A percentile compares a stretch with the other conserved stretches of the same genome.
Evolutionary conservation across 2,797 vertebrate genomes (phyloP).

Genomic region (Podarcis siculus): DNA sequence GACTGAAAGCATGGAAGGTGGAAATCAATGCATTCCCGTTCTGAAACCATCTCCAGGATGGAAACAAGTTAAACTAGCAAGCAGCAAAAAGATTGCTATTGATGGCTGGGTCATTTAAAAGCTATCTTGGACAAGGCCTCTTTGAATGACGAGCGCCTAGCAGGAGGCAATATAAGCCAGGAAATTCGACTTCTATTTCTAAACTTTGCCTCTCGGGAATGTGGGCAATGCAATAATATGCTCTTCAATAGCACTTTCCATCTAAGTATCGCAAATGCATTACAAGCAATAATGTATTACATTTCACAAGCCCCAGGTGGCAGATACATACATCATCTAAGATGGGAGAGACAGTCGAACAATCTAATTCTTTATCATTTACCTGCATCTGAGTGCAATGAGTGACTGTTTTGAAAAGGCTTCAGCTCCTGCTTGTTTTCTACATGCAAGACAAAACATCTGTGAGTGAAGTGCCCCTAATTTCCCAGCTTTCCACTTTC

Average conservation of each 20-base stretch:
- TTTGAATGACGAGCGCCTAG: not conserved
- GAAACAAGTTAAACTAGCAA: conserved; percentile 2
- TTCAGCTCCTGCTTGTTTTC: not conserved
- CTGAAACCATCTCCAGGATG: not conserved
- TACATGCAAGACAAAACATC: not conserved
- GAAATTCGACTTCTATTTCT: not conserved
- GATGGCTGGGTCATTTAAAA: not conserved
- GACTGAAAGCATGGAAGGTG: not conserved
- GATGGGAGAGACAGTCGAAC: not conserved
- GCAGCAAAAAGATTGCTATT: not conserved
- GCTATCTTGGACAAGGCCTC: not conserved
- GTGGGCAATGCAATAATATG: conserved; percentile 4
- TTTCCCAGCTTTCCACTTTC: not conserved
- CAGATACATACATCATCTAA: not conserved
- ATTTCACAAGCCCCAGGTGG: not conserved
- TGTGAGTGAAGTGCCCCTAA: not conserved
- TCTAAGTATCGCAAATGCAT: not conserved
- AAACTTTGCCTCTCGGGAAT: not conserved
- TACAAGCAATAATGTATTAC: conserved; percentile 7
- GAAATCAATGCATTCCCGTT: not conserved
- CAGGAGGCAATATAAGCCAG: not conserved
- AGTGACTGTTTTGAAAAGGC: not conserved
- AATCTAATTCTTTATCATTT: not conserved
- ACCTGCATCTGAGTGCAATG: not conserved
- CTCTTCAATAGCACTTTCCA: not conserved